Evolutionary conservation across 2,113 vertebrate genomes (phyloP).

Genomic region (Dicaeum eximium): DNA sequence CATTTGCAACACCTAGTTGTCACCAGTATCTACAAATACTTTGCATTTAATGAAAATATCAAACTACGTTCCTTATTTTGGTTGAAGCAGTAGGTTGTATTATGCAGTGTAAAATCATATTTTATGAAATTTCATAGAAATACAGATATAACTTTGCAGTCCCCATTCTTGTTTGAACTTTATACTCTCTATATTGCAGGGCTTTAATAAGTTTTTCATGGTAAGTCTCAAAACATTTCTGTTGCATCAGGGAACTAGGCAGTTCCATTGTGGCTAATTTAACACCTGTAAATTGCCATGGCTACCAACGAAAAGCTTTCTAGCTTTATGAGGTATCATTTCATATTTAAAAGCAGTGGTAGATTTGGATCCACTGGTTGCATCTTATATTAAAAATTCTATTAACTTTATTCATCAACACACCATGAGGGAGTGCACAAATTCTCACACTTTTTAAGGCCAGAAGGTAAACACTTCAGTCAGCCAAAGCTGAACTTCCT

Average conservation of each 20-base stretch:
- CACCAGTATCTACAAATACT: constrained; percentile 58
- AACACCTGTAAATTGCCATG: constrained; percentile 42
- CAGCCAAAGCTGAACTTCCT: not conserved
- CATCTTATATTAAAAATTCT: constrained; percentile 33
- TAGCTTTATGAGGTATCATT: not conserved
- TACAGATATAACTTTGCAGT: not conserved
- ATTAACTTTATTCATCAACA: constrained; percentile 1
- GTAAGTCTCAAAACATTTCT: constrained; percentile 32
- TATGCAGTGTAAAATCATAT: not conserved
- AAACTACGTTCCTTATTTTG: constrained; percentile 27
- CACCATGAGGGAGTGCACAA: not conserved
- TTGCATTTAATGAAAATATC: constrained; percentile 67
- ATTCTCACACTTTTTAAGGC: not conserved
- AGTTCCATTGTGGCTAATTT: constrained; percentile 16
- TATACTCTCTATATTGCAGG: not conserved
- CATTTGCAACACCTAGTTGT: constrained; percentile 69
- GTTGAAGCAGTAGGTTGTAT: constrained; percentile 32
- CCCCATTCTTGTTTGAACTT: constrained; percentile 15
- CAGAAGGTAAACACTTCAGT: not conserved
- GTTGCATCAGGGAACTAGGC: not conserved
- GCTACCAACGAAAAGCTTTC: constrained; percentile 6
- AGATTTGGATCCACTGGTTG: not conserved
- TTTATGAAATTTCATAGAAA: constrained; percentile 41
- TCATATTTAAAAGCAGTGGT: not conserved
- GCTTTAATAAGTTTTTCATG: constrained; percentile 23